A percentile compares a stretch with the other conserved stretches of the same genome.
phyloP scores from a whole-genome alignment of 1,140 invertebrate genomes.

The Stegodyphus mimosarum region DNA sequence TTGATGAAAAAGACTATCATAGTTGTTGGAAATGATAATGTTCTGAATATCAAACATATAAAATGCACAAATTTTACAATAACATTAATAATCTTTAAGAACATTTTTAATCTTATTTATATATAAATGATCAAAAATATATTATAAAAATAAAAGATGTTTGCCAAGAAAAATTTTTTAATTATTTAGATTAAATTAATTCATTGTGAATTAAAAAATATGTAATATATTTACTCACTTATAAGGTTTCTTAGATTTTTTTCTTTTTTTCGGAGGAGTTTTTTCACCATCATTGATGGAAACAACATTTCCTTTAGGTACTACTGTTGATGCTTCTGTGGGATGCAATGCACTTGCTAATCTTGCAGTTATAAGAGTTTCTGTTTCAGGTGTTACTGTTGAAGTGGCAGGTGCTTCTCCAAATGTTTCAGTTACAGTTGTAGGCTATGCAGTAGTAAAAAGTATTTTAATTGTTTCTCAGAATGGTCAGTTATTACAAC shows the following conservation, averaged over 20 bases:
- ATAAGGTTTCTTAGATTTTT: conserved; percentile 2
- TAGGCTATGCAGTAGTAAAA: background rate
- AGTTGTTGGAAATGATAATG: too few species aligned
- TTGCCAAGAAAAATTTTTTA: too few species aligned
- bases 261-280: background rate
- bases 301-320: background rate
- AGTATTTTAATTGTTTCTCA: background rate
- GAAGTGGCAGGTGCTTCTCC: background rate
- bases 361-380: background rate
- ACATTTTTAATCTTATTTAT: too few species aligned
- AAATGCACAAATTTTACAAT: too few species aligned
- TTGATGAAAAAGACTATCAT: too few species aligned
- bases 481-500: too few species aligned
- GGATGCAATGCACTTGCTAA: background rate
- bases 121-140: too few species aligned
- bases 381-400: background rate
- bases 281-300: background rate
- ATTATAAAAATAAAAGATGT: too few species aligned
- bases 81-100: too few species aligned
- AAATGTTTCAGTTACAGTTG: conserved; percentile 13
- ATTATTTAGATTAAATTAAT: too few species aligned
- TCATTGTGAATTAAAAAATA: too few species aligned
- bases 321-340: background rate
- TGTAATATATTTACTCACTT: background rate
- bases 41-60: too few species aligned